Conservation (phyloP, 2,113 vertebrate species). For the Bubo scandiacus region DNA sequence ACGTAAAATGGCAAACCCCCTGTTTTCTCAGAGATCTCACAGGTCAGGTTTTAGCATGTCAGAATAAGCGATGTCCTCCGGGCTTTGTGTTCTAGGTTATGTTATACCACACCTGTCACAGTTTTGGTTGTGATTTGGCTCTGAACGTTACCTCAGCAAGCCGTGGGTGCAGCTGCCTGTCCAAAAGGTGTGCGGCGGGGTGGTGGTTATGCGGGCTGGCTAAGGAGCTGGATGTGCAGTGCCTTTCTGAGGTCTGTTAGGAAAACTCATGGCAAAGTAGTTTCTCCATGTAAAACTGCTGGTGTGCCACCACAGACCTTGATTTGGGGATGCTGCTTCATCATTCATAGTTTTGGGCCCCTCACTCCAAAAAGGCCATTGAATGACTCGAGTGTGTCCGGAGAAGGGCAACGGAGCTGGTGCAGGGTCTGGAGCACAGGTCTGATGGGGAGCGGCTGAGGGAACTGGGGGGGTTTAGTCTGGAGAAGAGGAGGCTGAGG, state of each 20-base stretch:
- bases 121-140: background rate
- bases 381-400: too few relatives aligned
- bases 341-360: too few relatives aligned
- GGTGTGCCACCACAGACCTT: background rate
- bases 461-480: too few relatives aligned
- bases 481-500: too few relatives aligned
- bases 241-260: background rate
- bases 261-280: background rate
- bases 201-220: fast-evolving
- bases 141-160: background rate
- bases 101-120: fast-evolving
- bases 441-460: too few relatives aligned
- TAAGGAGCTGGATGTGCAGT: background rate
- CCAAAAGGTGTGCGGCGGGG: background rate
- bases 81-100: background rate
- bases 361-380: too few relatives aligned
- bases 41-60: background rate
- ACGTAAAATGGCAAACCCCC: background rate
- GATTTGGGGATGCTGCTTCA: background rate
- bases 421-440: too few relatives aligned
- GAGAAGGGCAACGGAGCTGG: too few relatives aligned
- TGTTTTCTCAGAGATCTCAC: background rate
- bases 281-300: background rate
- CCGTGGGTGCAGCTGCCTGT: background rate
- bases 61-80: background rate